Percentiles rank a stretch among this genome's conserved stretches.
Conservation (phyloP, 2,797 vertebrate species). For the Leuciscus waleckii region DNA sequence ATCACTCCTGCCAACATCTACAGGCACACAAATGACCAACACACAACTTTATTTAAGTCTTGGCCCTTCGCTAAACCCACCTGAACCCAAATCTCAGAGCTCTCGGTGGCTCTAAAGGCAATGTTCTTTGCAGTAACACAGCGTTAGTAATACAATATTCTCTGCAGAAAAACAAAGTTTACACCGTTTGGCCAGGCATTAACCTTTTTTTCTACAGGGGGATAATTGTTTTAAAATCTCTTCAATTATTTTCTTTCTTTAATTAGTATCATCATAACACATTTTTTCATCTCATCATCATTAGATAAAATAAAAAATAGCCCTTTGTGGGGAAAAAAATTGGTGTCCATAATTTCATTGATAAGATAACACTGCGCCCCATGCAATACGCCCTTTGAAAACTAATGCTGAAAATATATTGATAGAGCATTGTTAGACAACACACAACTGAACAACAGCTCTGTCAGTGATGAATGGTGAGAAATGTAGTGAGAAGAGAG, state of each 20-base stretch:
- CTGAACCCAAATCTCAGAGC: neutral
- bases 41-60: conserved; percentile 11
- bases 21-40: neutral
- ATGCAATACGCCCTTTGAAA: neutral
- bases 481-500: conserved; percentile 42
- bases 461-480: conserved; percentile 33
- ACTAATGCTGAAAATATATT: neutral
- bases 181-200: conserved; percentile 35
- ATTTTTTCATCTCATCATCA: neutral
- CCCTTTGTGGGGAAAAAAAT: neutral
- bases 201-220: conserved; percentile 35
- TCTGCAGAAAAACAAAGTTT: conserved; percentile 27
- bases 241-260: neutral
- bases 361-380: neutral
- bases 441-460: conserved; percentile 1
- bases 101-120: conserved; percentile 27
- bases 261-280: neutral
- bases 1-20: neutral
- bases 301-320: neutral
- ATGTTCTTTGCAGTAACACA: conserved; percentile 9
- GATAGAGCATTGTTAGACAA: conserved; percentile 5
- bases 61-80: conserved; percentile 27
- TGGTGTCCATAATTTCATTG: neutral
- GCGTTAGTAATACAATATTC: neutral
- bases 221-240: neutral